Evolutionary conservation across 1,140 invertebrate genomes (phyloP).

Genomic region (Charaxes varanes): DNA sequence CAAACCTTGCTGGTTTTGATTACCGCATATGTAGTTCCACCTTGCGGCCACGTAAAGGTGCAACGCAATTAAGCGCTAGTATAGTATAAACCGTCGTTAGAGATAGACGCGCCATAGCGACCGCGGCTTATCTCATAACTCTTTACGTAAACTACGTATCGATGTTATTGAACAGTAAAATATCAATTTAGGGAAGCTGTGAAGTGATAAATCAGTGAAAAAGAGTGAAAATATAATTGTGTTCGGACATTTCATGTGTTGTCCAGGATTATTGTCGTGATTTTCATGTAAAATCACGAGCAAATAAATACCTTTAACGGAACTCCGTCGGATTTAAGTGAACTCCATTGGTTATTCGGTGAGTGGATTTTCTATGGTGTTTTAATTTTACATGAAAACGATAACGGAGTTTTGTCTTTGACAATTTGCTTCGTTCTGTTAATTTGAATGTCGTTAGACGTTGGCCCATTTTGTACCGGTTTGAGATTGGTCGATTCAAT

Average conservation of each 20-base stretch:
- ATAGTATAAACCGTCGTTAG: too few species aligned
- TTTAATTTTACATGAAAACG: constrained; percentile 14
- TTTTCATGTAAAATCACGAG: constrained; percentile 42
- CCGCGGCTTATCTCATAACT: constrained; percentile 32
- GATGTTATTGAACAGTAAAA: constrained; percentile 38
- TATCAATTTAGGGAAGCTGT: constrained; percentile 27
- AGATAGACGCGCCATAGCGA: too few species aligned
- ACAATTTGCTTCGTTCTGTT: constrained; percentile 9
- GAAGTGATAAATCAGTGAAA: constrained; percentile 38
- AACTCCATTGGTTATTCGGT: constrained; percentile 40
- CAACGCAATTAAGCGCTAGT: too few species aligned
- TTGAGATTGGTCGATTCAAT: constrained; percentile 5
- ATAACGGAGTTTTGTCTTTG: constrained; percentile 25
- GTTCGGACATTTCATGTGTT: constrained; percentile 13
- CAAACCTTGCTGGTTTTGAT: too few species aligned
- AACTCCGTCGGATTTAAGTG: constrained; percentile 35
- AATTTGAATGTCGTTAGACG: constrained; percentile 9
- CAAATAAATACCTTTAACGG: constrained; percentile 33
- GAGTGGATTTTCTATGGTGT: constrained; percentile 44
- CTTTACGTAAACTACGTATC: constrained; percentile 43
- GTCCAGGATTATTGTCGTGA: constrained; percentile 38
- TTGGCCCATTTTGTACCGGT: constrained; percentile 11
- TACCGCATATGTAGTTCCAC: too few species aligned
- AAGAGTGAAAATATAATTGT: constrained; percentile 22
- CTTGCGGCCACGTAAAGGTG: too few species aligned